These are phyloP conservation scores for roundworm (Caenorhabditis elegans) DNA, from an alignment of 1,140 invertebrate species.

Conservation along the genomic window WBcel235 BX284605.5:7831501-7832000, in stretches of 20 bases:
- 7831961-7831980: slow-evolving; percentile 8
- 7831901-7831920: slow-evolving; percentile 33
- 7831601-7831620: slow-evolving; percentile 76
- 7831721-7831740: slow-evolving; percentile 66
- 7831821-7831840: slow-evolving; percentile 82
- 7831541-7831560: too few relatives aligned
- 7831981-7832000: not conserved
- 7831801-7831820: slow-evolving; percentile 80
- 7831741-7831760: slow-evolving; percentile 59
- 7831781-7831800: slow-evolving; percentile 73
- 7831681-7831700: slow-evolving; percentile 84
- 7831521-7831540: slow-evolving; percentile 60
- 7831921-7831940: not conserved
- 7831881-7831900: slow-evolving; percentile 42
- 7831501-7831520: slow-evolving; percentile 71
- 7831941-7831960: not conserved
- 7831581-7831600: slow-evolving; percentile 78
- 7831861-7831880: slow-evolving; percentile 77
- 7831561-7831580: not conserved
- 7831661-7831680: slow-evolving; percentile 81
- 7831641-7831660: slow-evolving; percentile 82
- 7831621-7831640: slow-evolving; percentile 80
- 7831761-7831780: slow-evolving; percentile 72
- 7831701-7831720: slow-evolving; percentile 75
- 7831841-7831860: slow-evolving; percentile 79